A percentile compares a stretch with the other conserved stretches of the same genome.
Conservation (phyloP, 1,140 invertebrate species). For the Procambarus clarkii region DNA sequence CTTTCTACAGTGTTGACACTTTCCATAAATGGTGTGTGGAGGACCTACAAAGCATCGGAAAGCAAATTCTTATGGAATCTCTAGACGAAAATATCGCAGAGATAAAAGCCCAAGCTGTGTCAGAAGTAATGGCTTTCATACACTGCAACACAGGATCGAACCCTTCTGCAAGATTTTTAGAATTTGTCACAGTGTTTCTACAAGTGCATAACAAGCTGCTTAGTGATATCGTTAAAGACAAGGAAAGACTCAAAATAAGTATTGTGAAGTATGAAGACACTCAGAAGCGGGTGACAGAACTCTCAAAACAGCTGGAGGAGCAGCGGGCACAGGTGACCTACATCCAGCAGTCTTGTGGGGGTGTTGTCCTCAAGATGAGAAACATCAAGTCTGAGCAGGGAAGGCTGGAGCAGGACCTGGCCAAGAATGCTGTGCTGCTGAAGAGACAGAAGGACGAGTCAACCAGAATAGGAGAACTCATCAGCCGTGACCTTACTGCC, state of each 20-base stretch:
- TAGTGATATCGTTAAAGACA: constrained; percentile 35
- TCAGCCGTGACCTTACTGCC: constrained; percentile 62
- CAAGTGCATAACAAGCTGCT: constrained; percentile 25
- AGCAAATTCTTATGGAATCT: constrained; percentile 38
- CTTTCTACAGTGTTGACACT: constrained; percentile 45
- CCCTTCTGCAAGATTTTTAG: constrained; percentile 52
- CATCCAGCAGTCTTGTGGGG: constrained; percentile 69
- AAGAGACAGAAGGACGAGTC: constrained; percentile 67
- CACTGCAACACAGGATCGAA: constrained; percentile 26
- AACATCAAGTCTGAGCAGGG: constrained; percentile 71
- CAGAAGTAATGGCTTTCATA: constrained; percentile 51
- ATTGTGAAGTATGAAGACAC: constrained; percentile 63
- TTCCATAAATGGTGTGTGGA: constrained; percentile 49
- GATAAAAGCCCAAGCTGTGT: constrained; percentile 35
- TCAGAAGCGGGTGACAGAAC: constrained; percentile 61
- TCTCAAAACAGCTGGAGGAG: constrained; percentile 62
- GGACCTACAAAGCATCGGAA: constrained; percentile 38
- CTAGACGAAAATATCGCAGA: constrained; percentile 31
- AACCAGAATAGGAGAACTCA: constrained; percentile 65
- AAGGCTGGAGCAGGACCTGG: constrained; percentile 67
- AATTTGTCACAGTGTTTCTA: constrained; percentile 32
- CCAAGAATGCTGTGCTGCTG: constrained; percentile 64
- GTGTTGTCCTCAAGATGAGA: constrained; percentile 67
- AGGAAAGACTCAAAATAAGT: constrained; percentile 49
- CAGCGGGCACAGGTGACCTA: constrained; percentile 69